Evolutionary conservation across 2,797 vertebrate species (phyloP).

Genomic region (Gambusia yucatana): DNA sequence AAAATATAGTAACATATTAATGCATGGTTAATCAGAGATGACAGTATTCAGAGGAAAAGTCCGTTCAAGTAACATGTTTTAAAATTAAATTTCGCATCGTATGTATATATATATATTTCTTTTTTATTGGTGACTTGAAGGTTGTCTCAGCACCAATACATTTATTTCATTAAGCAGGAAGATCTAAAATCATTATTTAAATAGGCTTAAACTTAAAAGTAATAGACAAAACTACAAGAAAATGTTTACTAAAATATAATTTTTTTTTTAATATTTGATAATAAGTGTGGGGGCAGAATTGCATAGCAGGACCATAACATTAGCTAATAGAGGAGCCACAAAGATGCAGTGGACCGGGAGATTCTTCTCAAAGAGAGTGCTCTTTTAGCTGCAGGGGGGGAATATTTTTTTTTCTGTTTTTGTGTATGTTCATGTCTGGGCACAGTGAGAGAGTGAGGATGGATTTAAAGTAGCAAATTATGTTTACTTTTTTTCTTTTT

Average conservation of each 20-base stretch:
- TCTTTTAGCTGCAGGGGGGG: slow-evolving; percentile 71
- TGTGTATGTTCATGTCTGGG: not conserved
- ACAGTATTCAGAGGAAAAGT: not conserved
- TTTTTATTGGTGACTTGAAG: not conserved
- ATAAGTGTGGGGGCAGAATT: slow-evolving; percentile 3
- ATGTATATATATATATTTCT: no score
- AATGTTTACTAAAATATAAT: not conserved
- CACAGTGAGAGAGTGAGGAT: not conserved
- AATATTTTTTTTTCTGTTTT: slow-evolving; percentile 12
- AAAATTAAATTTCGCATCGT: not conserved
- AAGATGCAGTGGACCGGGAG: slow-evolving; percentile 64
- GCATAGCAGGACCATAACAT: not conserved
- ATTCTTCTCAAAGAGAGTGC: slow-evolving; percentile 72
- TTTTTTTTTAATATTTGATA: not conserved
- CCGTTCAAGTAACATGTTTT: not conserved
- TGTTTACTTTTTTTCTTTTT: not conserved
- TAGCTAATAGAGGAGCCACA: slow-evolving; percentile 20
- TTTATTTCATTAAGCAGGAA: not conserved
- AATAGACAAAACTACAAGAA: not conserved
- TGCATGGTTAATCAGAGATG: not conserved
- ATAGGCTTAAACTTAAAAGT: not conserved
- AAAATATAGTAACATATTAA: not conserved
- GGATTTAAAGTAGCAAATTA: not conserved
- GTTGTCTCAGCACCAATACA: not conserved
- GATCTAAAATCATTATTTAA: not conserved